These are phyloP conservation scores for Metacarcinus magister DNA, from an alignment of 2,888 invertebrate genomes.

Conservation along the genomic window DNA sequence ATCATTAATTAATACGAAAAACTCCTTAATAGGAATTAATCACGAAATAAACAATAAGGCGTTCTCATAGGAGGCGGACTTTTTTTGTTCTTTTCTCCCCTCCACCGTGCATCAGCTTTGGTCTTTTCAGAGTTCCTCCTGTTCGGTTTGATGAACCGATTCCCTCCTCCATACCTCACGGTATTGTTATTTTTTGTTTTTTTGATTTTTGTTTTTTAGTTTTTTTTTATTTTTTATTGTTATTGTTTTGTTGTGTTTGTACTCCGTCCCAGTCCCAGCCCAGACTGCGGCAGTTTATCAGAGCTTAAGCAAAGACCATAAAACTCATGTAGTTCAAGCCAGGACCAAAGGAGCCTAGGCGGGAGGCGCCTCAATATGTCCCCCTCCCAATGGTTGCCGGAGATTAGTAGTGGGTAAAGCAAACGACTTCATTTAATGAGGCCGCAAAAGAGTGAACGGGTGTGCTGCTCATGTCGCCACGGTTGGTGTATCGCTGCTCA, in stretches of 20 bases:
- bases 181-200: too few species aligned
- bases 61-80: background rate
- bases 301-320: background rate
- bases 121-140: background rate
- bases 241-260: too few species aligned
- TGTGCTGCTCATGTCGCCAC: background rate
- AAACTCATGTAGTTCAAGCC: background rate
- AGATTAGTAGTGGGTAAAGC: conserved; percentile 21
- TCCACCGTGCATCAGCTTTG: background rate
- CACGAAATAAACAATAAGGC: background rate
- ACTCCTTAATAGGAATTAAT: background rate
- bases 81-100: background rate
- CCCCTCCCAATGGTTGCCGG: background rate
- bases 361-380: background rate
- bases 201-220: too few species aligned
- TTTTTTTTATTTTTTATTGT: too few species aligned
- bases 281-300: background rate
- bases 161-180: background rate
- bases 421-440: conserved; percentile 16
- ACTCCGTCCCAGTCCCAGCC: background rate
- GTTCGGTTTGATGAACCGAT: background rate
- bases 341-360: background rate
- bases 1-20: background rate
- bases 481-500: too few species aligned
- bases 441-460: conserved; percentile 27